Evolutionary conservation across 2,888 invertebrate genomes (phyloP).

Genomic region (Dolichopus griseipennis): DNA sequence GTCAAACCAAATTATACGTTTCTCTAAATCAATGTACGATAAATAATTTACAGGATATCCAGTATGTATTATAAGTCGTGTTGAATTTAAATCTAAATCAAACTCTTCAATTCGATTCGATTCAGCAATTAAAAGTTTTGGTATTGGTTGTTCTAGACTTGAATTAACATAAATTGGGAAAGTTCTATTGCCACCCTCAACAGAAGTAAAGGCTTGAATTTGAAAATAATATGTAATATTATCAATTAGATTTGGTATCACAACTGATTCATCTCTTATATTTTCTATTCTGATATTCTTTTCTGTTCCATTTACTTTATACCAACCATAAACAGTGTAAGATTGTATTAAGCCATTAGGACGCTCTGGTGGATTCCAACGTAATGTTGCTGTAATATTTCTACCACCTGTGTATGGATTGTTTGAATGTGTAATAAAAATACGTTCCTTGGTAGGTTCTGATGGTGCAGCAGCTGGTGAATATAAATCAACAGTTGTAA

Average conservation of each 20-base stretch:
- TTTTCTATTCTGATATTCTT: constrained; percentile 48
- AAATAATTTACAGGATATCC: constrained; percentile 60
- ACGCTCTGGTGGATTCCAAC: constrained; percentile 70
- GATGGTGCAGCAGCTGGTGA: constrained; percentile 77
- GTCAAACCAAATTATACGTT: constrained; percentile 74
- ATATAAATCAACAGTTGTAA: constrained; percentile 52
- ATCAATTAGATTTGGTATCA: constrained; percentile 48
- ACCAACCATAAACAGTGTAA: constrained; percentile 59
- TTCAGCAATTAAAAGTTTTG: constrained; percentile 66
- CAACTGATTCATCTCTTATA: constrained; percentile 33
- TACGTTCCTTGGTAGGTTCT: constrained; percentile 61
- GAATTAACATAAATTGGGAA: constrained; percentile 57
- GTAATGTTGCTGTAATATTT: constrained; percentile 54
- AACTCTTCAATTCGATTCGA: constrained; percentile 62
- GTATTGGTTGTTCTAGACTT: constrained; percentile 65
- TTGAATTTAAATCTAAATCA: constrained; percentile 64
- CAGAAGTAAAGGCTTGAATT: constrained; percentile 68
- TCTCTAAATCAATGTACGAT: constrained; percentile 58
- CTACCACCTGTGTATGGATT: constrained; percentile 31
- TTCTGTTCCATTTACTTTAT: constrained; percentile 40
- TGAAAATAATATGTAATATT: constrained; percentile 60
- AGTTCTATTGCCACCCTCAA: constrained; percentile 65
- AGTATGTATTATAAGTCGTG: constrained; percentile 53
- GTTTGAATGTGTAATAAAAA: constrained; percentile 56
- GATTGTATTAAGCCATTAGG: constrained; percentile 67